A percentile compares a stretch with the other conserved stretches of the same genome.
Evolutionary conservation across 2,113 vertebrate species (phyloP).

Genomic region (Marmota monax): DNA sequence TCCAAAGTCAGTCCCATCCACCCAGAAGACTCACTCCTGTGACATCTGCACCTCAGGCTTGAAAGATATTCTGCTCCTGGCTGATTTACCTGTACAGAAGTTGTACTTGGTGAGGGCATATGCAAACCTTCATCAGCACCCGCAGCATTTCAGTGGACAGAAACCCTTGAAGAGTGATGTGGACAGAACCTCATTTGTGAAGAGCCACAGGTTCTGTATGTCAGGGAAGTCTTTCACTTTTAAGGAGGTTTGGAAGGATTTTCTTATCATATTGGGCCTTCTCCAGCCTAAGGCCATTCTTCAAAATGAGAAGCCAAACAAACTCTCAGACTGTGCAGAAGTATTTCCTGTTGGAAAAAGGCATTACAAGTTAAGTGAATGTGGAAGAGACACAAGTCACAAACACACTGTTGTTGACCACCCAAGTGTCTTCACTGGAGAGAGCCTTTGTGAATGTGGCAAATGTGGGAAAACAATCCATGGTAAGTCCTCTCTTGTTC

Average conservation of each 20-base stretch:
- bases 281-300: constrained; percentile 48
- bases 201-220: not conserved
- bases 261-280: constrained; percentile 29
- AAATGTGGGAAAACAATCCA: constrained; percentile 15
- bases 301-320: not conserved
- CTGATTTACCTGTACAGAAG: not conserved
- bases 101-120: not conserved
- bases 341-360: not conserved
- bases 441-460: constrained; percentile 41
- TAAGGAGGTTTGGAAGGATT: not conserved
- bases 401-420: constrained; percentile 51
- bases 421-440: constrained; percentile 48
- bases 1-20: not conserved
- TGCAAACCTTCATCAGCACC: not conserved
- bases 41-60: not conserved
- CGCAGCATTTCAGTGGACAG: not conserved
- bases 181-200: not conserved
- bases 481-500: constrained; percentile 44
- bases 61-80: not conserved
- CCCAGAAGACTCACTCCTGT: not conserved
- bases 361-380: not conserved
- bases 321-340: not conserved
- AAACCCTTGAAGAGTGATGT: not conserved
- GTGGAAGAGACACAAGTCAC: constrained; percentile 40
- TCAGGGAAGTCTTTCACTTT: not conserved